Percentiles rank a stretch among this genome's conserved stretches.
phyloP scores from a whole-genome alignment of 2,113 vertebrate species.

The Athene cunicularia region DNA sequence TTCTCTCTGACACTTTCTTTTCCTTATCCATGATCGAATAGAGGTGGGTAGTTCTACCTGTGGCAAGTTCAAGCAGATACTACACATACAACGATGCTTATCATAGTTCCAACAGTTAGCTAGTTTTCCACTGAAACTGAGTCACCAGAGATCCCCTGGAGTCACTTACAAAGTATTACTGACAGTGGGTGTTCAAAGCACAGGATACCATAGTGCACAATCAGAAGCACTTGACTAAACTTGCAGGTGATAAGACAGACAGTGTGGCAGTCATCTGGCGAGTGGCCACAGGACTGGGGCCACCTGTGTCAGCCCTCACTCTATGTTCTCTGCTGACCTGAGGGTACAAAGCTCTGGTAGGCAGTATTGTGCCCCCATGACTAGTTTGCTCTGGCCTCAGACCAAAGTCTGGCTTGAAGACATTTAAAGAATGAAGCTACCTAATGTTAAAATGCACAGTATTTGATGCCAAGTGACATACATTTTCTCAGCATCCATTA shows the following conservation, averaged over 20 bases:
- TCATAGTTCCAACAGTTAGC: not conserved
- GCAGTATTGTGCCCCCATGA: accelerated
- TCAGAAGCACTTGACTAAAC: not conserved
- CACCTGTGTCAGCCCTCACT: not conserved
- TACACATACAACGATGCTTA: not conserved
- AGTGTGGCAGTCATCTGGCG: accelerated
- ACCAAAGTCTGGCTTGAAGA: not conserved
- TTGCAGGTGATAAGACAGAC: not conserved
- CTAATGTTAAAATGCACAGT: not conserved
- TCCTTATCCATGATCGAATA: not conserved
- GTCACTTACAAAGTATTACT: not conserved
- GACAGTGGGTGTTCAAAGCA: not conserved
- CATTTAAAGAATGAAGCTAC: not conserved
- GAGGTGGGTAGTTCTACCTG: not conserved
- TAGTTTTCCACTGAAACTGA: conserved; percentile 18
- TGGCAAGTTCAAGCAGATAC: not conserved
- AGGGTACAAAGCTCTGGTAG: not conserved
- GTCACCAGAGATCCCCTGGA: not conserved
- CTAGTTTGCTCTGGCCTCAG: not conserved
- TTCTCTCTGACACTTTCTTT: not conserved
- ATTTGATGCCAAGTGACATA: not conserved
- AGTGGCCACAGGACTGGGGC: accelerated
- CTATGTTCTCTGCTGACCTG: accelerated
- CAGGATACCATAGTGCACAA: not conserved
- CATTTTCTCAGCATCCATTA: not conserved